These are phyloP conservation scores for Lycocorax pyrrhopterus DNA, from an alignment of 2,113 vertebrate genomes.

Conservation along the genomic window DNA sequence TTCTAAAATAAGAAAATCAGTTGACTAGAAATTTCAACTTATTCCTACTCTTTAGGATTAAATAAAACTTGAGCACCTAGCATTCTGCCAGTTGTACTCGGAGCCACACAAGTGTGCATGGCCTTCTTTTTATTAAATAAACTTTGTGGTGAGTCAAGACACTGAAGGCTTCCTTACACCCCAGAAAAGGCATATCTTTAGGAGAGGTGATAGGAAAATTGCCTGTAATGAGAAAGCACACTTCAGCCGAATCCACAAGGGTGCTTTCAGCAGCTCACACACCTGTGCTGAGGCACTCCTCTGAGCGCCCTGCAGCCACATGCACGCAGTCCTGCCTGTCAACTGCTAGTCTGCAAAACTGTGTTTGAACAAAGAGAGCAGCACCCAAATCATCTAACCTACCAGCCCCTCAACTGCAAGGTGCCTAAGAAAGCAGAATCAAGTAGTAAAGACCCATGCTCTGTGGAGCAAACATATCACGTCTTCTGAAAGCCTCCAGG, in stretches of 20 bases:
- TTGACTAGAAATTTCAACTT: not conserved
- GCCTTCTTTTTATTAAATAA: not conserved
- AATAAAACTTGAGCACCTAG: not conserved
- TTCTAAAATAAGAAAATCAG: not conserved
- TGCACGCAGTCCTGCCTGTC: fast-evolving
- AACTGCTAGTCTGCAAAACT: not conserved
- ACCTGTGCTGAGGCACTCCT: not conserved
- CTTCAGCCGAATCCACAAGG: not conserved
- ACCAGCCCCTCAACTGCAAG: not conserved
- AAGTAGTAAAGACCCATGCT: not conserved
- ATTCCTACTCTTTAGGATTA: not conserved
- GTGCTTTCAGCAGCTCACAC: not conserved
- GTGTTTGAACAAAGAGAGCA: not conserved
- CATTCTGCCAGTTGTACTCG: not conserved
- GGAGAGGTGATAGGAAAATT: not conserved
- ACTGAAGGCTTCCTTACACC: not conserved
- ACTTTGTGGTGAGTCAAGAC: not conserved
- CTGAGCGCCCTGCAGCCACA: fast-evolving
- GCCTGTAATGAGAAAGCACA: not conserved
- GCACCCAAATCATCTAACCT: not conserved
- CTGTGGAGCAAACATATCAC: not conserved
- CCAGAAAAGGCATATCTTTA: not conserved
- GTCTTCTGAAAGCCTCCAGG: not conserved
- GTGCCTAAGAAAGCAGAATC: not conserved
- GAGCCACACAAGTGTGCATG: fast-evolving